Evolutionary conservation across 2,797 vertebrate species (phyloP).

Genomic region (Dipus sagitta): DNA sequence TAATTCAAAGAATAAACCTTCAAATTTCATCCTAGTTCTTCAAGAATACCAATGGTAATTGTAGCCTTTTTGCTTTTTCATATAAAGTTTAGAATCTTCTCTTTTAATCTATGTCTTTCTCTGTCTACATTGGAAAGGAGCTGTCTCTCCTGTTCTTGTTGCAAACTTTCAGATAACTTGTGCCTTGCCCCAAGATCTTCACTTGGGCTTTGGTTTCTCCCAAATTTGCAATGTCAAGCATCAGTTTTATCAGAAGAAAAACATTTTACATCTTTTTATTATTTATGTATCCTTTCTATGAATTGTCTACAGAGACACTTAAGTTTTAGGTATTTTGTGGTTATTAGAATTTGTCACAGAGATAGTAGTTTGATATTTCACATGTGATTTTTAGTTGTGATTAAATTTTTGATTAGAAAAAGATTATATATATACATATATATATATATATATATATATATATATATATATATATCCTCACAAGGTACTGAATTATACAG

Average conservation of each 20-base stretch:
- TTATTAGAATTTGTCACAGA: too few species aligned
- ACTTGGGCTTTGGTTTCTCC: constrained; percentile 16
- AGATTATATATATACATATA: background rate
- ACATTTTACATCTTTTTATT: background rate
- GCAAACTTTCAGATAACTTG: background rate
- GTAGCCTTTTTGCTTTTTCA: background rate
- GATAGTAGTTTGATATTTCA: too few species aligned
- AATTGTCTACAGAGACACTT: too few species aligned
- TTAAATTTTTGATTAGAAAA: constrained; percentile 25
- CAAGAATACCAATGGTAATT: background rate
- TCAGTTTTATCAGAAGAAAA: constrained; percentile 26
- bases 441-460: background rate
- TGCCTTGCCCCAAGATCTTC: background rate
- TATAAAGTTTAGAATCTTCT: background rate
- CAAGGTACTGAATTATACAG: too few species aligned
- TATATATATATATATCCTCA: too few species aligned
- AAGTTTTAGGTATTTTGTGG: too few species aligned
- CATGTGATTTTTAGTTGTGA: constrained; percentile 32
- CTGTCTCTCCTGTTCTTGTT: background rate
- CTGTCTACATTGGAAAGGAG: constrained; percentile 10
- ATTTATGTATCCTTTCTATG: too few species aligned
- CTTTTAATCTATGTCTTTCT: constrained; percentile 22
- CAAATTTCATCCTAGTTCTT: constrained; percentile 7
- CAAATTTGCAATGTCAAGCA: background rate
- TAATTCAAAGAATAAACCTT: background rate